Percentiles rank a stretch among this genome's conserved stretches.
Evolutionary conservation across 1,140 invertebrate species (phyloP).

Genomic region (Drosophila sp.): DNA sequence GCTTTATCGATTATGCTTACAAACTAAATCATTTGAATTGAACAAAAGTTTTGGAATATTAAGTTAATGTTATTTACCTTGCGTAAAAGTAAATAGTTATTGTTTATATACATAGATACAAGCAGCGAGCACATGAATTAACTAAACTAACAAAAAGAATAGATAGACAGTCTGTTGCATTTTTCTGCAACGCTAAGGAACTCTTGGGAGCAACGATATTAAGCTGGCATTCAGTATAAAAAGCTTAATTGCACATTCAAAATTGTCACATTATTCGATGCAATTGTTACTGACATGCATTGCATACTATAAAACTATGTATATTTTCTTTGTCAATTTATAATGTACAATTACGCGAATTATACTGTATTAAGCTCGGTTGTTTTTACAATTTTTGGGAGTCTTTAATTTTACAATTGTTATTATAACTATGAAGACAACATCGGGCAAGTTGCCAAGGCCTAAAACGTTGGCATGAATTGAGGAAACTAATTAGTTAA

Average conservation of each 20-base stretch:
- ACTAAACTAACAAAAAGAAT: slow-evolving; percentile 23
- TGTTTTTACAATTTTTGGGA: slow-evolving; percentile 20
- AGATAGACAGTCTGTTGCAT: slow-evolving; percentile 70
- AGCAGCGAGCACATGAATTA: slow-evolving; percentile 32
- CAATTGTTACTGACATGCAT: no score
- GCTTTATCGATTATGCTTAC: slow-evolving; percentile 14
- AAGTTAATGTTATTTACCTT: slow-evolving; percentile 16
- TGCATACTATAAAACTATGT: no score
- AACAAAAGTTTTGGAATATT: slow-evolving; percentile 34
- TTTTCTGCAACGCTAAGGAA: slow-evolving; percentile 70
- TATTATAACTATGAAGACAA: slow-evolving; percentile 17
- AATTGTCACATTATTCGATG: no score
- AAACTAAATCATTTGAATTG: slow-evolving; percentile 48
- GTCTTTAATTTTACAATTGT: slow-evolving; percentile 38
- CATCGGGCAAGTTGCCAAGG: slow-evolving; percentile 10
- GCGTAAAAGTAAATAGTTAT: slow-evolving; percentile 13
- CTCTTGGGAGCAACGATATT: slow-evolving; percentile 49
- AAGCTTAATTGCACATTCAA: not conserved
- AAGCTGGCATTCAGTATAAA: slow-evolving; percentile 1
- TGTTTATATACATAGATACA: slow-evolving; percentile 20
- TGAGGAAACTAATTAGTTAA: slow-evolving; percentile 25
- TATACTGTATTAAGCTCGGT: not conserved
- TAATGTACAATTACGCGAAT: not conserved
- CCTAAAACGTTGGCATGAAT: not conserved
- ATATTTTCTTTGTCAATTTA: not conserved